Evolutionary conservation across 2,797 vertebrate genomes (phyloP).

Genomic region (Aulostomus chinensis): DNA sequence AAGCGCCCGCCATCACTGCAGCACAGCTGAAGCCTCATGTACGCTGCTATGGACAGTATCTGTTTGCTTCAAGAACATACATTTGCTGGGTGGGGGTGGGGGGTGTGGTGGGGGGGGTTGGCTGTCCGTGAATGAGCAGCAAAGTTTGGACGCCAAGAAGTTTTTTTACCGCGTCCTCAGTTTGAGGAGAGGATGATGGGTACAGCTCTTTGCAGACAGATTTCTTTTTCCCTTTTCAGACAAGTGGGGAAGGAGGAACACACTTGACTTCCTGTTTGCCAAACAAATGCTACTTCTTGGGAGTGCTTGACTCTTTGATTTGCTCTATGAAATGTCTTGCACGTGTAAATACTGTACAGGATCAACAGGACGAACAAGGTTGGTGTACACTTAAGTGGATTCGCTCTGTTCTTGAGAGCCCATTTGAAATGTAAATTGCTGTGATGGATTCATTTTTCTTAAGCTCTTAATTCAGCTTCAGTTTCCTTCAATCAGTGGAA

Average conservation of each 20-base stretch:
- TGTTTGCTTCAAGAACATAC: slow-evolving; percentile 28
- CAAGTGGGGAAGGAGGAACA: not conserved
- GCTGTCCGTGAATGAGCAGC: slow-evolving; percentile 15
- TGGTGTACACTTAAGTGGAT: slow-evolving; percentile 51
- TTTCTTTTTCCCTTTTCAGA: slow-evolving; percentile 1
- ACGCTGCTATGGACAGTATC: slow-evolving; percentile 22
- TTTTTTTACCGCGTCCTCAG: no score
- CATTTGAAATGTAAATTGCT: slow-evolving; percentile 60
- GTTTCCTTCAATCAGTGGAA: slow-evolving; percentile 41
- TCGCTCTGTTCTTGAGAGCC: slow-evolving; percentile 67
- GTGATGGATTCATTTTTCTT: slow-evolving; percentile 55
- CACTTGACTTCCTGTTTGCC: slow-evolving; percentile 26
- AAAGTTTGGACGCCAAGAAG: slow-evolving; percentile 44
- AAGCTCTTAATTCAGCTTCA: slow-evolving; percentile 34
- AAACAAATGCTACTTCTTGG: slow-evolving; percentile 27
- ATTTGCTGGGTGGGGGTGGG: no score
- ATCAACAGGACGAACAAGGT: slow-evolving; percentile 32
- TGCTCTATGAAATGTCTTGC: slow-evolving; percentile 56
- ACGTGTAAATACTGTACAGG: slow-evolving; percentile 80
- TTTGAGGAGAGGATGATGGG: slow-evolving; percentile 43
- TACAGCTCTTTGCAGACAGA: slow-evolving; percentile 24
- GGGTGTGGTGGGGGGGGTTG: no score
- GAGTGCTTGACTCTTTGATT: slow-evolving; percentile 30
- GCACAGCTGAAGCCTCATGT: slow-evolving; percentile 2
- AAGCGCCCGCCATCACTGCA: not conserved